A percentile compares a stretch with the other conserved stretches of the same genome.
phyloP scores from a whole-genome alignment of 2,113 vertebrate species.

The Paedocypris sp. region DNA sequence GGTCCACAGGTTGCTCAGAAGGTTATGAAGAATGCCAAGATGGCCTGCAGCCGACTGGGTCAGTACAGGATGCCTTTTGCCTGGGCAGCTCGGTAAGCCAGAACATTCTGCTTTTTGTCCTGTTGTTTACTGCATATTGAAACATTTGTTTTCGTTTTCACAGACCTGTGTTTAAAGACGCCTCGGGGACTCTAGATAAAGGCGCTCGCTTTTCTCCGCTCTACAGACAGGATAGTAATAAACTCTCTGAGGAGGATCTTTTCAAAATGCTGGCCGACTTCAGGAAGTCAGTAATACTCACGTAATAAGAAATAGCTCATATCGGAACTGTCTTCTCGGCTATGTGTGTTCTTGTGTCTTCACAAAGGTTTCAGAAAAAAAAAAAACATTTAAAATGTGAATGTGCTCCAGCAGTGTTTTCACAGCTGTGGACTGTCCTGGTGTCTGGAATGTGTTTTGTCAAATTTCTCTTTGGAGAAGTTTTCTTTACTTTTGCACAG shows the following conservation, averaged over 20 bases:
- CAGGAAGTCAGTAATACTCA: conserved; percentile 72
- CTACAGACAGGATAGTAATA: conserved; percentile 92
- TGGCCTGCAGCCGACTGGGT: conserved; percentile 84
- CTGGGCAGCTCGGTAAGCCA: conserved; percentile 83
- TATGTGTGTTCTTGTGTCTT: neutral
- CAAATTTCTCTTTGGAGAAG: neutral
- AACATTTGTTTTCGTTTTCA: neutral
- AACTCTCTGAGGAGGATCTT: conserved; percentile 92
- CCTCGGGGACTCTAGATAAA: conserved; percentile 85
- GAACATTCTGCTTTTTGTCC: neutral
- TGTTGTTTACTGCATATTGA: neutral
- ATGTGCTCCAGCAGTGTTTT: neutral
- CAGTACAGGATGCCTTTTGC: conserved; percentile 96
- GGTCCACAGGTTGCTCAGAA: conserved; percentile 77
- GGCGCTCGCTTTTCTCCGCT: conserved; percentile 81
- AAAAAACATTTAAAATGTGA: neutral
- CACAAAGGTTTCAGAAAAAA: neutral
- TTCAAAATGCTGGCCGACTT: conserved; percentile 90
- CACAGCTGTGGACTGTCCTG: neutral
- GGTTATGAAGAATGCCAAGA: conserved; percentile 91
- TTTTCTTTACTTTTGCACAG: neutral
- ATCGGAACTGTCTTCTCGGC: neutral
- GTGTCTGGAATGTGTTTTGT: neutral
- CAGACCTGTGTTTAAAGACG: conserved; percentile 88
- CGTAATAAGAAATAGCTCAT: too few relatives aligned